Percentiles rank a stretch among this genome's conserved stretches.
Conservation (phyloP, 1,140 invertebrate species). For the Vanessa tameamea region DNA sequence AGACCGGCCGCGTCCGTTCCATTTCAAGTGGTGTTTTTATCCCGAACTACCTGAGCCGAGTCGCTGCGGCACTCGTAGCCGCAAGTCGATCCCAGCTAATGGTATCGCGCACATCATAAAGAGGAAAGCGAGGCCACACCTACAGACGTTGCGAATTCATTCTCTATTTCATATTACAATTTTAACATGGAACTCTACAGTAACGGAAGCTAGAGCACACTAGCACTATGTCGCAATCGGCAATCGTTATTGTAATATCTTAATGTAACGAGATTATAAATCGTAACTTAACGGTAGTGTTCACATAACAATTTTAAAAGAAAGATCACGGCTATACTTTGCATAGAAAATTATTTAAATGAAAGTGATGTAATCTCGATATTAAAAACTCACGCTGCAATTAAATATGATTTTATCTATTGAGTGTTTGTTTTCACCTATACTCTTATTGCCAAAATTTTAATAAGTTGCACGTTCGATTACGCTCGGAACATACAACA, state of each 20-base stretch:
- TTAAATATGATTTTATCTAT: slow-evolving; percentile 8
- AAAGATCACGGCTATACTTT: slow-evolving; percentile 1
- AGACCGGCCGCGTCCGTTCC: slow-evolving; percentile 66
- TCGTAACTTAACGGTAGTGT: slow-evolving; percentile 27
- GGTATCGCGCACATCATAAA: slow-evolving; percentile 32
- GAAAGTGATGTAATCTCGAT: background rate
- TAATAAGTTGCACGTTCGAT: background rate
- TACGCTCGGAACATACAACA: background rate
- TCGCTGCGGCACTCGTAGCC: slow-evolving; percentile 27
- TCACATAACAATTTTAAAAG: slow-evolving; percentile 30
- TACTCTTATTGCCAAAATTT: background rate
- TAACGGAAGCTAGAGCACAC: background rate
- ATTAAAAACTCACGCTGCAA: background rate
- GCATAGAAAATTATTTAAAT: background rate
- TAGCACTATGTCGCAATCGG: background rate
- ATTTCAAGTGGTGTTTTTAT: slow-evolving; percentile 78
- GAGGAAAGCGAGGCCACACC: slow-evolving; percentile 46
- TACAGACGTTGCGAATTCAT: slow-evolving; percentile 42
- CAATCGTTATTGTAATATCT: background rate
- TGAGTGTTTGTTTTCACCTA: background rate
- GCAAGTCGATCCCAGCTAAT: slow-evolving; percentile 58
- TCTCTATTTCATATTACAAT: slow-evolving; percentile 3
- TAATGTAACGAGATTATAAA: slow-evolving; percentile 14
- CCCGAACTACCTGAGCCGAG: slow-evolving; percentile 72
- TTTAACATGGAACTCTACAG: background rate